Conservation (phyloP, 2,113 vertebrate species). For the Nipponia nippon region DNA sequence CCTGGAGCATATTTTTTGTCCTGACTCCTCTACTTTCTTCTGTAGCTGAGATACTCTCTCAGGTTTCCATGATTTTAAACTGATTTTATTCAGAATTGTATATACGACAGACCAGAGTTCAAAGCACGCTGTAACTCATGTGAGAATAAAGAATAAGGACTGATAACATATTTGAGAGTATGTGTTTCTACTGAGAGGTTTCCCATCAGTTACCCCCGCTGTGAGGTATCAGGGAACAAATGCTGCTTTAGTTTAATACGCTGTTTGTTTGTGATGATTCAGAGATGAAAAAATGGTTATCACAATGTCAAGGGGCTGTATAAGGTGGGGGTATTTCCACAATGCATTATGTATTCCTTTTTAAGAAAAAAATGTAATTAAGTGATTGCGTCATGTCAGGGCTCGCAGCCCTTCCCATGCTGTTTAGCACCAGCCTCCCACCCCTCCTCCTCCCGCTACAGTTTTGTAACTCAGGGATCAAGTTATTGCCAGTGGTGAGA, state of each 20-base stretch:
- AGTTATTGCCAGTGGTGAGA: fast-evolving
- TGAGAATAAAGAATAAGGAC: neutral
- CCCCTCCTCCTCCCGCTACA: fast-evolving
- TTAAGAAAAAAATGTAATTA: neutral
- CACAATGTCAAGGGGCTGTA: too few species aligned
- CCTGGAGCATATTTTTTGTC: neutral
- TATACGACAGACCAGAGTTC: neutral
- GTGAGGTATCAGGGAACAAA: neutral
- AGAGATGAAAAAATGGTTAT: neutral
- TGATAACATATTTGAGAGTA: neutral
- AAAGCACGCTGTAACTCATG: fast-evolving
- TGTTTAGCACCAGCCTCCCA: neutral
- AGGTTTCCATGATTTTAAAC: neutral
- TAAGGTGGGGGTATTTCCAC: too few species aligned
- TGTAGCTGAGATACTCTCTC: neutral
- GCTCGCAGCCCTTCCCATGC: neutral
- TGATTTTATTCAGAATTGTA: neutral
- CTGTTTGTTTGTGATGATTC: neutral
- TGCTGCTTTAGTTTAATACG: fast-evolving
- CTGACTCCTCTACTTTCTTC: neutral
- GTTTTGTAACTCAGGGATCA: neutral
- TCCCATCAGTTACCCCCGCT: neutral
- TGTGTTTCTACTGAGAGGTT: neutral
- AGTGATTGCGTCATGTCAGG: fast-evolving
- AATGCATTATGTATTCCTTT: neutral